Base-by-base conservation (phyloP, 2,797 vertebrate species). In the Euthynnus affinis region DNA sequence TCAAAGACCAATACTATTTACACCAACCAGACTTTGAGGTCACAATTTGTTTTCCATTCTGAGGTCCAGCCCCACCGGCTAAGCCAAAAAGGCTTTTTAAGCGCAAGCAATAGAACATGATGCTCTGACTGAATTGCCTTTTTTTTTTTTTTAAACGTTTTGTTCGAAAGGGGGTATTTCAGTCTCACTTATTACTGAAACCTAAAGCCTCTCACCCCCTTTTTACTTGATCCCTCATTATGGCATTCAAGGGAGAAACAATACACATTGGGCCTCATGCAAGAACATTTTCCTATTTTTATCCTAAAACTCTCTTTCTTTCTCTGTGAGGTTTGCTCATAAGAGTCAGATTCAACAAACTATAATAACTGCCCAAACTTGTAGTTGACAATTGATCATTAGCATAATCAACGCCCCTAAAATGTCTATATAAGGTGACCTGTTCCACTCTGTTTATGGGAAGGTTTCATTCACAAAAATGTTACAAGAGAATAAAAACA, bases 11-110 rank as follows among this genome's bases (percentile, higher is more conserved):
- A 80, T 84, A 32, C 66, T 74, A 25, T 80, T 82, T 65, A 62
- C 44, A 75, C 46, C 23, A 59, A 78, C 25, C 63, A 37, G 68
- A 87, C 56, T 71, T 58, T 69, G 60, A 79, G 71, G 76, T 81
- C 77, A 77, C 51, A 48, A n/a, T 83, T 76, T 82, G 64, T 75
- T 84, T 86, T 76, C 46, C 42, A 79, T 67, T 29, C 48, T 56
- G 60, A 71, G 34, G 12, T 57, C 27, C 37, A 79, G 71, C 56
- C 40, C 40, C 27, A 72, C 2, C 51, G 55, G 22, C 34, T 22
- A 12, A 76, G 65, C 55, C 40, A 52, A 75, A 76, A 84, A 66
- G 15, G 48, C 25, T 42, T 77, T 71, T 56, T 34, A 68, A 58
- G 48, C 52, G 68, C 65, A 58, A 63, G n/a, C 49, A 78, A 55